Evolutionary conservation across 2,888 invertebrate genomes (phyloP), one percentile per base, ranked within the genome.

Genomic region (Danaus chrysippus): DNA sequence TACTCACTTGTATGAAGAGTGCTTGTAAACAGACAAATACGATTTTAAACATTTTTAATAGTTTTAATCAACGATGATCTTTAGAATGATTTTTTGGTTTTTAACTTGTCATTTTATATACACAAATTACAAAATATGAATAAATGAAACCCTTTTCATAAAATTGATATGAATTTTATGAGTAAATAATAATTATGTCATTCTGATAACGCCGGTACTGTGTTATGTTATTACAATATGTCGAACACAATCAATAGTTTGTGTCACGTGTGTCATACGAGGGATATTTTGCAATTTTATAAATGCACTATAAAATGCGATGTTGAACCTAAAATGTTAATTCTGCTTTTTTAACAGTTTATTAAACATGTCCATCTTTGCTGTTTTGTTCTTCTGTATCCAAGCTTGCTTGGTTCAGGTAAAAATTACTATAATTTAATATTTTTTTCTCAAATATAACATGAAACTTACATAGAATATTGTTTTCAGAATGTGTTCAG

Each of bases 331-430:
- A 46, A 13, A 13, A 46, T 43, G 3, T n/a, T 43, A 15, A 34
- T 34, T 46, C 13, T 46, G 46, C 9, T 46, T 3, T 15, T 13
- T 46, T 46, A n/a, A 15, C 46, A 46, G 13, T 9, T 6, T 6
- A 15, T 9, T 13, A 53, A 73, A 66, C 64, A 79, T 78, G 77
- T 73, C 73, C 66, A 49, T 71, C 58, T 74, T 76, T 58, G 66
- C 71, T 12, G 64, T 78, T 58, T 54, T 77, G 13, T 55, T 76
- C 2, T 55, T 79, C 58, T 76, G 73, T 72, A 58, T 72, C 65
- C 74, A 76, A 64, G 75, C 72, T 61, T 74, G 72, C 69, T 67
- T 77, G 69, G 62, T 72, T 56, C 73, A 74, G 73, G 77, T 77
- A 71, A 72, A 11, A 17, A 23, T 42, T 12, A 34, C 3, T 34